phyloP scores from a whole-genome alignment of 1,140 invertebrate genomes.

The Lutraria rhynchaena region DNA sequence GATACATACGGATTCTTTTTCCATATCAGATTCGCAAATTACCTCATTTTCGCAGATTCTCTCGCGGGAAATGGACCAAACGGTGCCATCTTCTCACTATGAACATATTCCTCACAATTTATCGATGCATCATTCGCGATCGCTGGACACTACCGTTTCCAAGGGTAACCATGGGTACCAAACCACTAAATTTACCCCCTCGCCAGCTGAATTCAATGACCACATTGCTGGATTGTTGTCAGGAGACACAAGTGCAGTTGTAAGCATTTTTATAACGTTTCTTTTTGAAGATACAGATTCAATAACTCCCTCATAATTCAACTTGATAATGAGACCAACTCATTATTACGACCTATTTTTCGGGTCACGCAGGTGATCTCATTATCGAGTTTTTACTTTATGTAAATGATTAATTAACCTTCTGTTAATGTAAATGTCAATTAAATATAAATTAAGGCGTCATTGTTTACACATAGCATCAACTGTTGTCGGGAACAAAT shows the following conservation, averaged over 20 bases:
- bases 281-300: too few relatives aligned
- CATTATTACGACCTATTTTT: too few relatives aligned
- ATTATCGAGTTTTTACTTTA: too few relatives aligned
- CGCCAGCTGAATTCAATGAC: not conserved
- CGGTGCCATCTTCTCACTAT: not conserved
- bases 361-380: too few relatives aligned
- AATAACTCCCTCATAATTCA: not conserved
- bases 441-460: too few relatives aligned
- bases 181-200: not conserved
- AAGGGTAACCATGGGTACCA: not conserved
- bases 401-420: conserved; percentile 3
- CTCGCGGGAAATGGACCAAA: conserved; percentile 18
- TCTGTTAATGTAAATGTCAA: too few relatives aligned
- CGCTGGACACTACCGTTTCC: not conserved
- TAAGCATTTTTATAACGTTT: conserved; percentile 2
- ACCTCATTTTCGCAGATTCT: conserved; percentile 51
- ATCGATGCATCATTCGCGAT: not conserved
- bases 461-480: too few relatives aligned
- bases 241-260: conserved; percentile 32
- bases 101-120: not conserved
- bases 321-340: too few relatives aligned
- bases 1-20: conserved; percentile 13
- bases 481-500: too few relatives aligned
- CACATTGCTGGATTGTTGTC: not conserved
- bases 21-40: conserved; percentile 46